Evolutionary conservation across 53 echinoderm and acorn worm genomes (phyloP), one percentile per base, ranked within the genome.

Genomic region (Temnopleurus reevesii): DNA sequence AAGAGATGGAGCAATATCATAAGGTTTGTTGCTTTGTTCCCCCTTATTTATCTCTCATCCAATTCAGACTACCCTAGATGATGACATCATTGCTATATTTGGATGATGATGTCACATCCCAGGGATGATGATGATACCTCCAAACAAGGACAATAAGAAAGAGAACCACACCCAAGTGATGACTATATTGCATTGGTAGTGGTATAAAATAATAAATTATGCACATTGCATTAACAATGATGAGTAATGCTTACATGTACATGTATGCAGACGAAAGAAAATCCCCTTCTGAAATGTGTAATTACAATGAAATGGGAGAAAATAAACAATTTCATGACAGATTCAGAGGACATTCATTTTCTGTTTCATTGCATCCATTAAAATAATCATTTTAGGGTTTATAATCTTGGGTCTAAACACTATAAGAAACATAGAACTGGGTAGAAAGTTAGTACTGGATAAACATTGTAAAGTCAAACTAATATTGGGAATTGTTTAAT

Each of bases 1-100:
- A 71, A 2, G 6, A 12, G 21, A 41, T 71, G 36, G 71, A 41
- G 71, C 12, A 71, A 71, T 41, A 41, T 38, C 8, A n/a, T 7
- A 2, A 41, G 8, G 41, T 15, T 71, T 66, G 27, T 18, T 34
- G 19, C 38, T 38, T 66, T 66, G 71, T 66, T 64, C 65, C 65
- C 38, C 21, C 61, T n/a, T n/a, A n/a, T n/a, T n/a, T n/a, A 66
- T 66, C 38, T 21, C 36, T 43, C 71, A 5, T 38, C 41, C 19
- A 41, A 71, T 38, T 38, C n/a, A 41, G 8, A 23, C 71, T 38
- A 71, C 71, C 71, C 71, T 71, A 41, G 80, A 80, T 45, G 77
- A 80, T 80, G 80, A 80, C 80, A 80, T 80, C 51, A 80, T 49
- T 28, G 28, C 51, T 80, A 29, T 29, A 47, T 47, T 80, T 49